A percentile compares a stretch with the other conserved stretches of the same genome.
phyloP scores from a whole-genome alignment of 2,113 vertebrate species.

The Oreochromis tanganicae region DNA sequence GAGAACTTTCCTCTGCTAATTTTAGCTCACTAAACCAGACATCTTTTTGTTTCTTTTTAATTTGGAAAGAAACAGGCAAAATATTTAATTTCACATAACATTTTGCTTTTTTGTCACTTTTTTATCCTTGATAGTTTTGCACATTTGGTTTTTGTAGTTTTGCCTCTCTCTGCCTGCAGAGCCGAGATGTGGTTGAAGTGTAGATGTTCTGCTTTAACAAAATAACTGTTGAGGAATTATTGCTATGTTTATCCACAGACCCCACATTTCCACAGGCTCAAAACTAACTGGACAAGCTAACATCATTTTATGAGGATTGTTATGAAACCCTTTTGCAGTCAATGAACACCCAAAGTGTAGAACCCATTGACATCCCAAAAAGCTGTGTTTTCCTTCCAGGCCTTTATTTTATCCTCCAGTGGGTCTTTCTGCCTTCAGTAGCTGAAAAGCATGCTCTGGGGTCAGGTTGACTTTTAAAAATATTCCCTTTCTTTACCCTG shows the following conservation, averaged over 20 bases:
- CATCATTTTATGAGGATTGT: background rate
- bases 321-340: background rate
- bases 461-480: background rate
- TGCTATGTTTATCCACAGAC: background rate
- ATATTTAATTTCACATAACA: background rate
- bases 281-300: background rate
- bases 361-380: background rate
- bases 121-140: background rate
- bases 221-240: background rate
- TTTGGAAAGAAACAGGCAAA: background rate
- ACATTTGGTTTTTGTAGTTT: background rate
- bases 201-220: background rate
- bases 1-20: background rate
- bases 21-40: background rate
- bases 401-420: background rate
- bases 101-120: background rate
- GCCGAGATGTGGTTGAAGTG: background rate
- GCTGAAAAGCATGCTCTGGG: background rate
- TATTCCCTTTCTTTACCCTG: background rate
- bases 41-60: background rate
- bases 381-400: background rate
- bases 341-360: background rate
- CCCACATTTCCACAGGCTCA: background rate
- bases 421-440: background rate
- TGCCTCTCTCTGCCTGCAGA: background rate